A percentile compares a stretch with the other conserved stretches of the same genome.
Conservation (phyloP, 2,113 vertebrate species). For the Rattus rattus region DNA sequence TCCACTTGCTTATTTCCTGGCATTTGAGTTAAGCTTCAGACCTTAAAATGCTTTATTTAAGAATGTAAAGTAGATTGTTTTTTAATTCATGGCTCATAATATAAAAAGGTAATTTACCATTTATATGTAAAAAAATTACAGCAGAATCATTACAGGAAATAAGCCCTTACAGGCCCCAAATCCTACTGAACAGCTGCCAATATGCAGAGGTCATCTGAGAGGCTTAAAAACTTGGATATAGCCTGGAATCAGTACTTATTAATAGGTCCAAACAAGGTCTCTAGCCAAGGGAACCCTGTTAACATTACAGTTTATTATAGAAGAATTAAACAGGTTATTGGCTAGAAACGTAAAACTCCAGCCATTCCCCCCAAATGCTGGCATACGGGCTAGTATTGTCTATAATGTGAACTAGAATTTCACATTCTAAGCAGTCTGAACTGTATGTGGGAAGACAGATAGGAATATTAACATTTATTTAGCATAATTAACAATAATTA, state of each 20-base stretch:
- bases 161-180: not conserved
- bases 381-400: not conserved
- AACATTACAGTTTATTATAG: not conserved
- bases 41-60: constrained; percentile 25
- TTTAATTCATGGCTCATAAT: constrained; percentile 4
- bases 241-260: not conserved
- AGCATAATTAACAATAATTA: too few species aligned
- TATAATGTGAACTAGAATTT: not conserved
- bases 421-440: constrained; percentile 33
- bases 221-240: not conserved
- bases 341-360: not conserved
- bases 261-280: not conserved
- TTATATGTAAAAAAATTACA: constrained; percentile 14
- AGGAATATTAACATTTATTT: not conserved
- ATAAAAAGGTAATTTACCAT: not conserved
- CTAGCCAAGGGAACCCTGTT: not conserved
- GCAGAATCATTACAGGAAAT: not conserved
- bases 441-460: not conserved
- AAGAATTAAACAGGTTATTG: constrained; percentile 22
- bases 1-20: constrained; percentile 17
- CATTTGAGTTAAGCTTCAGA: constrained; percentile 48
- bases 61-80: not conserved
- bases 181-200: not conserved
- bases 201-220: not conserved
- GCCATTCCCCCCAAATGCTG: constrained; percentile 23